Conservation (phyloP, 2,113 vertebrate genomes). For the Embiotoca jacksoni region DNA sequence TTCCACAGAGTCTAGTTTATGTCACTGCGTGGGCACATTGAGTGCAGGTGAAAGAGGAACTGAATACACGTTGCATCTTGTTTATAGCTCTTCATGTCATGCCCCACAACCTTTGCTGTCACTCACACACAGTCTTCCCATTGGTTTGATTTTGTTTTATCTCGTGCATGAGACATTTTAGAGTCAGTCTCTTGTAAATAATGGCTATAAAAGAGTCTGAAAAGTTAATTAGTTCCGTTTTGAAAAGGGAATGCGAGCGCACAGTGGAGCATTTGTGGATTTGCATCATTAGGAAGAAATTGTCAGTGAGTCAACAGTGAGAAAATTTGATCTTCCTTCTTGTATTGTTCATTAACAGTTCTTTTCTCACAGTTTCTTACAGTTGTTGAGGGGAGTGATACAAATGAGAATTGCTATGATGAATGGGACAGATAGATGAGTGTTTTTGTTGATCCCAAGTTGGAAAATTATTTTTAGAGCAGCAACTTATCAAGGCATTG, state of each 20-base stretch:
- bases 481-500: too few species aligned
- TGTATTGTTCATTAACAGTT: conserved; percentile 34
- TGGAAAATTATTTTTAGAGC: too few species aligned
- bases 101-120: conserved; percentile 12
- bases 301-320: conserved; percentile 32
- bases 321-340: conserved; percentile 23
- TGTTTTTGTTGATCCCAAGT: too few species aligned
- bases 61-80: neutral
- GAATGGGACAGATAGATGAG: too few species aligned
- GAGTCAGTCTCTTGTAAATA: conserved; percentile 24
- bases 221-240: conserved; percentile 28
- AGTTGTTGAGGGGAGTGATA: conserved; percentile 7
- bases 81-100: conserved; percentile 2
- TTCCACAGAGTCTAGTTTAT: conserved; percentile 6
- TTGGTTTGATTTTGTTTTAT: conserved; percentile 1
- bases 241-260: conserved; percentile 6
- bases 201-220: neutral
- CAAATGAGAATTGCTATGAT: neutral
- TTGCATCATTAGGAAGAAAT: conserved; percentile 28
- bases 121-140: conserved; percentile 6
- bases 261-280: conserved; percentile 4
- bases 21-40: neutral
- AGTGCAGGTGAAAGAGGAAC: neutral
- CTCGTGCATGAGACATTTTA: neutral
- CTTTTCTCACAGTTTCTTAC: conserved; percentile 1